A percentile compares a stretch with the other conserved stretches of the same genome.
phyloP scores from a whole-genome alignment of 2,113 vertebrate species.

The Upupa epops region DNA sequence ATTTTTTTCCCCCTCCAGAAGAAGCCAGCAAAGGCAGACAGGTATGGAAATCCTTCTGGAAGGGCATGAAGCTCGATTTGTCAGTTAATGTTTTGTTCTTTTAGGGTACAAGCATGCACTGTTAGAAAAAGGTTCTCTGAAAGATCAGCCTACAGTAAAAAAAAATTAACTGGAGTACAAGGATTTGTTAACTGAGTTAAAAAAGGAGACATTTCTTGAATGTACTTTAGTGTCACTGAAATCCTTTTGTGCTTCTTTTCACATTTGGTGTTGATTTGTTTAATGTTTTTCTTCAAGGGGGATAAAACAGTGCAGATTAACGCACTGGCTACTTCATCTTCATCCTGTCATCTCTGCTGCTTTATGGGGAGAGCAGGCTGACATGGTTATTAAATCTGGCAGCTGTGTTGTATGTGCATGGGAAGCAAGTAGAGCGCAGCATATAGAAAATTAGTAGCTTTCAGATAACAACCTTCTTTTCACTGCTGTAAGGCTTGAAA shows the following conservation, averaged over 20 bases:
- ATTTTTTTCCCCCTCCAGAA: not conserved
- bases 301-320: not conserved
- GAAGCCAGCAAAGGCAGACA: not conserved
- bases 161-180: not conserved
- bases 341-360: constrained; percentile 59
- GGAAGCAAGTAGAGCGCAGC: constrained; percentile 56
- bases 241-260: not conserved
- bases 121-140: not conserved
- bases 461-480: constrained; percentile 40
- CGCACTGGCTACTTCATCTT: not conserved
- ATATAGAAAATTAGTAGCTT: constrained; percentile 64
- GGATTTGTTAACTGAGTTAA: not conserved
- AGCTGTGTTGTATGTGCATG: constrained; percentile 69
- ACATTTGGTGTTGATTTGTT: not conserved
- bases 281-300: not conserved
- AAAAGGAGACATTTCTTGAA: not conserved
- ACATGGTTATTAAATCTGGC: constrained; percentile 73
- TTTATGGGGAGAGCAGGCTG: constrained; percentile 54
- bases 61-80: not conserved
- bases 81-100: not conserved
- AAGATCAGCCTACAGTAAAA: not conserved
- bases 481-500: constrained; percentile 35
- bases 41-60: not conserved
- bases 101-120: not conserved
- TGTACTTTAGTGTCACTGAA: not conserved